These are phyloP conservation scores for Maccullochella peelii DNA, from an alignment of 2,113 vertebrate species.

Conservation along the genomic window DNA sequence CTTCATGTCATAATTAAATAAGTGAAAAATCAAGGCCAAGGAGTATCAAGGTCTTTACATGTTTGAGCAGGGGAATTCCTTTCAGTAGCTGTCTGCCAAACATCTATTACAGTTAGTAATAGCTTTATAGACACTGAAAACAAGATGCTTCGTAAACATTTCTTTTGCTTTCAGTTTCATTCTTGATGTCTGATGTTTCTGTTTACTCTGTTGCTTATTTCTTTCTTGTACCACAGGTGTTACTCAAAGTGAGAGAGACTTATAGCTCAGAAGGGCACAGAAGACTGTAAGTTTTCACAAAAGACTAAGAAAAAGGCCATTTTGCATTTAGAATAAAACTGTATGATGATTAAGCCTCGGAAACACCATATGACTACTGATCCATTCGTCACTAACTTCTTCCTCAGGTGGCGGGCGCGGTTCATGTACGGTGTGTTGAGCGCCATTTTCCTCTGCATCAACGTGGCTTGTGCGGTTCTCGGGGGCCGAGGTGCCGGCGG, in stretches of 20 bases:
- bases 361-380: background rate
- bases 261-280: constrained; percentile 80
- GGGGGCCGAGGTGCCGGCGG: constrained; percentile 69
- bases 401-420: constrained; percentile 66
- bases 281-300: constrained; percentile 86
- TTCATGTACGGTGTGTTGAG: constrained; percentile 77
- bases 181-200: background rate
- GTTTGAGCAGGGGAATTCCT: background rate
- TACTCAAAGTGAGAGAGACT: constrained; percentile 87
- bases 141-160: background rate
- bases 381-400: background rate
- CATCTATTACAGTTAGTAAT: background rate
- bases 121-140: background rate
- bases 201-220: background rate
- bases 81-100: background rate
- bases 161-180: constrained; percentile 12
- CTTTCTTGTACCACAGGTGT: constrained; percentile 78
- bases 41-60: background rate
- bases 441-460: constrained; percentile 86
- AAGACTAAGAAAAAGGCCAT: background rate
- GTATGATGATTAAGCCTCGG: background rate
- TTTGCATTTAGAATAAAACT: background rate
- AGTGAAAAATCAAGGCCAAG: background rate
- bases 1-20: background rate
- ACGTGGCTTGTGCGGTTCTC: constrained; percentile 85